Conservation (phyloP, 2,888 invertebrate species). For the Cerastis leucographa region DNA sequence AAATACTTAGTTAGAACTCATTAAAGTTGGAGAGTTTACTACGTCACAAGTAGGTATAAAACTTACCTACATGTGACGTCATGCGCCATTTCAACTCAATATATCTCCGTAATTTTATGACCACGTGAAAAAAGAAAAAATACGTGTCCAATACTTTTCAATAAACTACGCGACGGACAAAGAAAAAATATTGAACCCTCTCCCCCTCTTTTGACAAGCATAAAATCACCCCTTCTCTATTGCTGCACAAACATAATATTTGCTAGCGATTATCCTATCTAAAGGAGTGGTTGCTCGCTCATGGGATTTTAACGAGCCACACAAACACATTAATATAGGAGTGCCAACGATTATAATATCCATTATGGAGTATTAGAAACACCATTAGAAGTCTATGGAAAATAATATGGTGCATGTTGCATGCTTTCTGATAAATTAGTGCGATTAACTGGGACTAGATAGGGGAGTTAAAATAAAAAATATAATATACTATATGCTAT, state of each 20-base stretch:
- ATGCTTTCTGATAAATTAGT: constrained; percentile 55
- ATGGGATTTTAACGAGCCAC: constrained; percentile 67
- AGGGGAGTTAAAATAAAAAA: constrained; percentile 17
- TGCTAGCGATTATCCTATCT: constrained; percentile 53
- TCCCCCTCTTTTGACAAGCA: background rate
- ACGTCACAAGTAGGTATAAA: too few species aligned
- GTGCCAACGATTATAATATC: constrained; percentile 71
- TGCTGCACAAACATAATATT: constrained; percentile 42
- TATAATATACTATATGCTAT: background rate
- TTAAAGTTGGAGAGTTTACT: too few species aligned
- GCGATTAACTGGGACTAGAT: constrained; percentile 27
- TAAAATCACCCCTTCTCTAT: constrained; percentile 28
- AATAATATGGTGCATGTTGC: constrained; percentile 61
- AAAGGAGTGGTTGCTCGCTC: constrained; percentile 62
- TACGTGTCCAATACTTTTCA: too few species aligned
- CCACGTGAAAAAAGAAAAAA: too few species aligned
- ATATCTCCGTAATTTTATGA: too few species aligned
- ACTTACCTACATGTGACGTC: too few species aligned
- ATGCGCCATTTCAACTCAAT: too few species aligned
- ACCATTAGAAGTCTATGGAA: constrained; percentile 62
- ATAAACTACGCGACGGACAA: too few species aligned
- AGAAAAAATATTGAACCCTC: background rate
- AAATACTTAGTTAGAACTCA: too few species aligned
- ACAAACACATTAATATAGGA: constrained; percentile 71
- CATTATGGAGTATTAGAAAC: constrained; percentile 72